These are phyloP conservation scores for Struthidea cinerea DNA, from an alignment of 2,113 vertebrate genomes.

Conservation along the genomic window DNA sequence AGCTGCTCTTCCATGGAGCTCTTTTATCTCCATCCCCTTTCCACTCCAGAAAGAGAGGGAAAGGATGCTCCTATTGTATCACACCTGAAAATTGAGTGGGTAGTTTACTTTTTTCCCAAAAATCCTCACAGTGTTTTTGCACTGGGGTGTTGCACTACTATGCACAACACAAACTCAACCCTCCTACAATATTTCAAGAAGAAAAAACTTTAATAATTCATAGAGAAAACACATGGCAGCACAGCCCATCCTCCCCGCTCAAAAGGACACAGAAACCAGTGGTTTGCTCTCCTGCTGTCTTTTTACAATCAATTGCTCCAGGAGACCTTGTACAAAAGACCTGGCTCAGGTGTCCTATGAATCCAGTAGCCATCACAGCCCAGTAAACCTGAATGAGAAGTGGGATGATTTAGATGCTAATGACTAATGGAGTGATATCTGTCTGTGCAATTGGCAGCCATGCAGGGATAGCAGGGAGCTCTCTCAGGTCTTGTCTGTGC, in stretches of 20 bases:
- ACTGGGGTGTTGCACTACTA: background rate
- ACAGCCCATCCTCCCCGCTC: slow-evolving; percentile 36
- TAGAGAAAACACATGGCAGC: background rate
- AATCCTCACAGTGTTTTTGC: background rate
- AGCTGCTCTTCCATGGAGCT: background rate
- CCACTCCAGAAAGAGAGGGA: background rate
- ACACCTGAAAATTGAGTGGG: background rate
- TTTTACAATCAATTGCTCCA: slow-evolving; percentile 58
- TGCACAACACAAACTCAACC: background rate
- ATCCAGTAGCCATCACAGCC: slow-evolving; percentile 54
- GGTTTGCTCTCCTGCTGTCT: slow-evolving; percentile 50
- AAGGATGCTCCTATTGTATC: background rate
- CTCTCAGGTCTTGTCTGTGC: slow-evolving; percentile 3
- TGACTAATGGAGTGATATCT: slow-evolving; percentile 61
- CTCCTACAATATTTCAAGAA: background rate
- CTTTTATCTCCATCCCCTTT: background rate
- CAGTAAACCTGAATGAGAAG: slow-evolving; percentile 62
- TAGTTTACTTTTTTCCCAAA: background rate
- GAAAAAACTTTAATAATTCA: background rate
- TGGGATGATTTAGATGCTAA: slow-evolving; percentile 63
- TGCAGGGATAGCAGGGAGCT: slow-evolving; percentile 24
- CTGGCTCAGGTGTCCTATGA: slow-evolving; percentile 65
- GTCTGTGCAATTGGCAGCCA: slow-evolving; percentile 24
- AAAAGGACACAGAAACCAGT: slow-evolving; percentile 13
- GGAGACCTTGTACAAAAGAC: slow-evolving; percentile 58